These are phyloP conservation scores for Hystrix cristata DNA, from an alignment of 2,113 vertebrate genomes.

Conservation along the genomic window DNA sequence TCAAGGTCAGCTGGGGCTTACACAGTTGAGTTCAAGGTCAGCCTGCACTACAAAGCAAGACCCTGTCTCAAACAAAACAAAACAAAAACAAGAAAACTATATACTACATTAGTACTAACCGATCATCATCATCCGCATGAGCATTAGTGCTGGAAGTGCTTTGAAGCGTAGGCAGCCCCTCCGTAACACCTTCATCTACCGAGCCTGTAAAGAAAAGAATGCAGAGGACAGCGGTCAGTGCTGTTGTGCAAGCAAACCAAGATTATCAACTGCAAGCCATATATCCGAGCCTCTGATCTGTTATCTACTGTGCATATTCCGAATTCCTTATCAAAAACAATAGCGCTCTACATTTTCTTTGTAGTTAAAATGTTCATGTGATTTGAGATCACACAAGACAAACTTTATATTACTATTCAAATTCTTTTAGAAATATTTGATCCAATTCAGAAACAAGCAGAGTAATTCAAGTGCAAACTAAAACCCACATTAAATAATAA, in stretches of 20 bases:
- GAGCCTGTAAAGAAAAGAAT: slow-evolving; percentile 90
- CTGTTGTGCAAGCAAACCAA: not conserved
- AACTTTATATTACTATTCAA: slow-evolving; percentile 21
- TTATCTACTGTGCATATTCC: not conserved
- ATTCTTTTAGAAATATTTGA: slow-evolving; percentile 35
- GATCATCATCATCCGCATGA: slow-evolving; percentile 95
- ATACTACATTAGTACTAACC: slow-evolving; percentile 88
- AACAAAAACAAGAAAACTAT: slow-evolving; percentile 9
- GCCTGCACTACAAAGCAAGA: too few species aligned
- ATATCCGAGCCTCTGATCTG: not conserved
- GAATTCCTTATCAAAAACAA: slow-evolving; percentile 14
- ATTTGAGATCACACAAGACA: not conserved
- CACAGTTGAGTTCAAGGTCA: too few species aligned
- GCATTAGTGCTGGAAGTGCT: slow-evolving; percentile 91
- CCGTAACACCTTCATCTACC: slow-evolving; percentile 96
- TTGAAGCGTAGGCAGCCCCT: slow-evolving; percentile 95
- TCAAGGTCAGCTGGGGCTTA: too few species aligned
- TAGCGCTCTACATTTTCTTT: not conserved
- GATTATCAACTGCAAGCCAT: not conserved
- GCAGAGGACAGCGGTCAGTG: not conserved
- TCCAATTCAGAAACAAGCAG: slow-evolving; percentile 11
- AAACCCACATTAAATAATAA: slow-evolving; percentile 22
- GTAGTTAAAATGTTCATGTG: not conserved
- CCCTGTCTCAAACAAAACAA: too few species aligned
- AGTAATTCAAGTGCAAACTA: slow-evolving; percentile 51